phyloP scores from a whole-genome alignment of 2,888 invertebrate species.

The Harpalus rubripes region DNA sequence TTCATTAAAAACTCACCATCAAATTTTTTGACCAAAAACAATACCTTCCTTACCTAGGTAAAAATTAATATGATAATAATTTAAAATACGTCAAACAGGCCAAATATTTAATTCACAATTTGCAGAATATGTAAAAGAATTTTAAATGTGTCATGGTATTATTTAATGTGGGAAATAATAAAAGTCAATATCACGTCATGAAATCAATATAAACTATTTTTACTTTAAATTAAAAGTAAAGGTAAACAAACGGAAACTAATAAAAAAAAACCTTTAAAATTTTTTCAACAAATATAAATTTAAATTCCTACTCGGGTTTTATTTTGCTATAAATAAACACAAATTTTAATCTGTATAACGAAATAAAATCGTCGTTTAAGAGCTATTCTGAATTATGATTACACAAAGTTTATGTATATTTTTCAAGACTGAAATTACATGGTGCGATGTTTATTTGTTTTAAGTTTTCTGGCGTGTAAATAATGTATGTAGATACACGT shows the following conservation, averaged over 20 bases:
- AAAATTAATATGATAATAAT: too few species aligned
- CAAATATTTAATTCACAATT: too few species aligned
- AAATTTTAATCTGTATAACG: neutral
- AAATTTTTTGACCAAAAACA: too few species aligned
- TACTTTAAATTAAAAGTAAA: neutral
- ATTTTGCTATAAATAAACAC: slow-evolving; percentile 7
- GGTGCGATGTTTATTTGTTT: slow-evolving; percentile 24
- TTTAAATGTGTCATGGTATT: too few species aligned
- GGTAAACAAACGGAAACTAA: neutral
- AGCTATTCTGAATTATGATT: neutral
- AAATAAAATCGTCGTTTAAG: neutral
- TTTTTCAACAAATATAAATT: neutral
- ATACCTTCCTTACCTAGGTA: too few species aligned
- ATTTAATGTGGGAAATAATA: neutral
- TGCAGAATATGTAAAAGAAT: too few species aligned
- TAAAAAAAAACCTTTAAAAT: neutral
- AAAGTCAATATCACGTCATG: neutral
- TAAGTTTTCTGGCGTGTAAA: slow-evolving; percentile 4
- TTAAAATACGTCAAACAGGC: too few species aligned
- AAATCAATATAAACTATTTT: neutral
- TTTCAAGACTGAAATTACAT: slow-evolving; percentile 10
- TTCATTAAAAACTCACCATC: too few species aligned
- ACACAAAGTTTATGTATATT: neutral
- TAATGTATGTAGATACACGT: slow-evolving; percentile 4
- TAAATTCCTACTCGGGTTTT: neutral